Evolutionary conservation across 2,797 vertebrate genomes (phyloP).

Genomic region (Microchirus variegatus): DNA sequence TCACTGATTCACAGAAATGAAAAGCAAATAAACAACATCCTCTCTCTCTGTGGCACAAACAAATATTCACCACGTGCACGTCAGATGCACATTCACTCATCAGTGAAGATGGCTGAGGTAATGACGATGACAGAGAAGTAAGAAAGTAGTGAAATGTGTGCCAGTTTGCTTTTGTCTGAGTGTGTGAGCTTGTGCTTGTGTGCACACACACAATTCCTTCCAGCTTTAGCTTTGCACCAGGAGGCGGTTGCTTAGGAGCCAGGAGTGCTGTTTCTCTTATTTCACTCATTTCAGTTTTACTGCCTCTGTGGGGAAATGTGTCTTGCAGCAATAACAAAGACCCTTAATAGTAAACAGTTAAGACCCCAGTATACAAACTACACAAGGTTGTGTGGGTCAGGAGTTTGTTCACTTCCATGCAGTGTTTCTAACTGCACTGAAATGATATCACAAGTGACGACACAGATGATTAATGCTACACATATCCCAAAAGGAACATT

Average conservation of each 20-base stretch:
- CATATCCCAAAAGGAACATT: conserved; percentile 7
- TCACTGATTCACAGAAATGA: conserved; percentile 55
- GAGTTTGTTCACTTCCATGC: conserved; percentile 5
- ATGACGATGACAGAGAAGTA: conserved; percentile 1
- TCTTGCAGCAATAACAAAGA: conserved; percentile 57
- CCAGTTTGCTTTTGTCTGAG: conserved; percentile 26
- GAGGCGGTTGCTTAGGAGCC: conserved; percentile 84
- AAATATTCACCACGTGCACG: conserved; percentile 1
- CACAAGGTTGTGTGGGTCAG: not conserved
- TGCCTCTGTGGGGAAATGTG: conserved; percentile 55
- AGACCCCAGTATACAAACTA: conserved; percentile 24
- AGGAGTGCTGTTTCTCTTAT: conserved; percentile 55
- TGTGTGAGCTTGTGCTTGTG: conserved; percentile 7
- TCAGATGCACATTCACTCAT: not conserved
- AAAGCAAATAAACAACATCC: conserved; percentile 45
- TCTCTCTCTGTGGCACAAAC: conserved; percentile 21
- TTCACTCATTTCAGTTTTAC: conserved; percentile 55
- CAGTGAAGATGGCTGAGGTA: not conserved
- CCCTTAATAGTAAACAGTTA: conserved; percentile 55
- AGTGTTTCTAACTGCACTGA: conserved; percentile 21
- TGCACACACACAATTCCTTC: conserved; percentile 57
- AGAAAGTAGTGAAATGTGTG: conserved; percentile 34
- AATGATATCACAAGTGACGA: conserved; percentile 1
- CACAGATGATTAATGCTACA: conserved; percentile 3
- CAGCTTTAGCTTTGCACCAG: conserved; percentile 68